Percentiles rank a stretch among this genome's conserved stretches.
Evolutionary conservation across 92 coral and sea anemone species (phyloP).

Genomic region (Epizoanthus ramosus): DNA sequence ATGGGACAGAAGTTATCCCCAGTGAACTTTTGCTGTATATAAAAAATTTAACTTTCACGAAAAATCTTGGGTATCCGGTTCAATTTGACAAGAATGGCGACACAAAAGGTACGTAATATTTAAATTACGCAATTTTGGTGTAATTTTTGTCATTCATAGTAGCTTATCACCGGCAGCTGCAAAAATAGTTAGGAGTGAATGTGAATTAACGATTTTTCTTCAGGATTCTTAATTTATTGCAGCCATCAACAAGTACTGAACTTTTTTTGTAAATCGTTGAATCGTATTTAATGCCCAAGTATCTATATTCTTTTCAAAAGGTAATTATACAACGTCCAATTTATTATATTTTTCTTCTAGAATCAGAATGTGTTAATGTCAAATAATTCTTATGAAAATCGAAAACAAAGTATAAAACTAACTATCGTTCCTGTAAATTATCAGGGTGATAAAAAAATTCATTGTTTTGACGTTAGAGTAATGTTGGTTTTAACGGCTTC

Average conservation of each 20-base stretch:
- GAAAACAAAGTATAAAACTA: no score
- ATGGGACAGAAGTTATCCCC: constrained; percentile 48
- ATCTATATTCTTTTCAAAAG: no score
- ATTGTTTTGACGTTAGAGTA: no score
- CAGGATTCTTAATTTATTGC: neutral
- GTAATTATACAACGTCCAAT: no score
- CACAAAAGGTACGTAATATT: constrained; percentile 75
- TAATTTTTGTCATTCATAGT: neutral
- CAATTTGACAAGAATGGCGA: constrained; percentile 86
- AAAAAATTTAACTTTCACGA: constrained; percentile 64
- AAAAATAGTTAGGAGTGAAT: neutral
- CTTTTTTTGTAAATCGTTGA: no score
- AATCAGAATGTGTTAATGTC: no score
- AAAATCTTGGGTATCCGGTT: constrained; percentile 70
- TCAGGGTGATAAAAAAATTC: no score
- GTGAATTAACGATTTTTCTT: neutral
- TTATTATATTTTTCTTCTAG: no score
- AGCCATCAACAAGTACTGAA: neutral
- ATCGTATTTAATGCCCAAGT: no score
- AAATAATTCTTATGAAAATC: no score
- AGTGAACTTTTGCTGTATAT: constrained; percentile 66
- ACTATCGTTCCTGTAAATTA: no score
- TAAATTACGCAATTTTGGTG: neutral
- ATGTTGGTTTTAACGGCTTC: no score
- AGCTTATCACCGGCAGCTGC: constrained; percentile 12